Evolutionary conservation across 2,113 vertebrate species (phyloP).

Genomic region (Panthera leo): DNA sequence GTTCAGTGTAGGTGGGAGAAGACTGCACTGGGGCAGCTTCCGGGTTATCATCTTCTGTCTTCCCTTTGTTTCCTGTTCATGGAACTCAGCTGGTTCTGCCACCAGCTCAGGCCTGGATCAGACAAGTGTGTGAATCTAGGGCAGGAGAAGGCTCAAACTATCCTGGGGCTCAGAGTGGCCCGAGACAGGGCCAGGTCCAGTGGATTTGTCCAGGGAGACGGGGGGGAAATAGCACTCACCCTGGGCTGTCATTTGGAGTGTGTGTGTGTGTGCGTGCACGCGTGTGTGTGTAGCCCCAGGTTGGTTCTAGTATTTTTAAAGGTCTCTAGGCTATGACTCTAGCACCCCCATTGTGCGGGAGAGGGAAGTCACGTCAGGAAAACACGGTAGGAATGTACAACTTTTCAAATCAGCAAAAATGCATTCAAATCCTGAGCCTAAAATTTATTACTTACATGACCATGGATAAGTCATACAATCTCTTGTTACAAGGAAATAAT

Average conservation of each 20-base stretch:
- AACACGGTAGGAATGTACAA: not conserved
- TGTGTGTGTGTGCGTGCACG: not conserved
- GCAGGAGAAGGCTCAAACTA: not conserved
- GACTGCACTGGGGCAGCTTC: not conserved
- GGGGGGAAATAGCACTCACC: not conserved
- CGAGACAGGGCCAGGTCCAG: rapidly evolving
- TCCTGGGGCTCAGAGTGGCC: not conserved
- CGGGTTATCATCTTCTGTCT: rapidly evolving
- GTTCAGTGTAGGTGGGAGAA: not conserved
- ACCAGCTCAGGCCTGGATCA: not conserved
- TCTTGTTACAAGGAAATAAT: not conserved
- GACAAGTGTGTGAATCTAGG: not conserved
- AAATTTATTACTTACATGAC: not conserved
- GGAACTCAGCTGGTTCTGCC: not conserved
- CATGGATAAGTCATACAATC: not conserved
- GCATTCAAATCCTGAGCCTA: not conserved
- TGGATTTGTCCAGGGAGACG: not conserved
- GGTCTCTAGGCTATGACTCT: not conserved
- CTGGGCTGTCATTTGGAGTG: not conserved
- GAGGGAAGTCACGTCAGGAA: not conserved
- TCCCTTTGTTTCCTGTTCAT: rapidly evolving
- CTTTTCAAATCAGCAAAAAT: not conserved
- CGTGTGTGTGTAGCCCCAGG: not conserved
- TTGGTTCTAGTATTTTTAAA: not conserved
- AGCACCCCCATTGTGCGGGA: no score